Evolutionary conservation across 2,113 vertebrate species (phyloP).

Genomic region (Scalopus aquaticus): DNA sequence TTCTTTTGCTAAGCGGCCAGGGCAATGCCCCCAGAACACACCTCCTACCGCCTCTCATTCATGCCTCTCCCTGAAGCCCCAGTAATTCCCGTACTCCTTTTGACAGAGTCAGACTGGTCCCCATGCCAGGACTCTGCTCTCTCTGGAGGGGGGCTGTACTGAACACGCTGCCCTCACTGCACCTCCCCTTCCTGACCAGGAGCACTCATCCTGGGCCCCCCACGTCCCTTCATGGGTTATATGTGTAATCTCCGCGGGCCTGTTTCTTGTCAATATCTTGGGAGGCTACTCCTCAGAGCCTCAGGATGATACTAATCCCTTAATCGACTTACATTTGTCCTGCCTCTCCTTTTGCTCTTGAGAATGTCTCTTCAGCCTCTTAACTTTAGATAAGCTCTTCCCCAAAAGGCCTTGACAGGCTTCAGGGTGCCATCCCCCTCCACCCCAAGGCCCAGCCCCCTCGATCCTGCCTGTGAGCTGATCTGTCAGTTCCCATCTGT

Average conservation of each 20-base stretch:
- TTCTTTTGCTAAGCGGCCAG: background rate
- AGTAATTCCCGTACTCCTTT: too few species aligned
- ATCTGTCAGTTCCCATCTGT: background rate
- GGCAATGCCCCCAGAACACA: background rate
- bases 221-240: background rate
- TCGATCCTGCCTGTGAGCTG: background rate
- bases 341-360: background rate
- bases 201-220: background rate
- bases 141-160: background rate
- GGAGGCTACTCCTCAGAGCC: background rate
- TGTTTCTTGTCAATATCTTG: fast-evolving
- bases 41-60: too few species aligned
- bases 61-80: background rate
- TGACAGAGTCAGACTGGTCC: background rate
- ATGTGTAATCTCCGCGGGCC: background rate
- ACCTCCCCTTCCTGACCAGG: background rate
- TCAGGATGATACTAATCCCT: background rate
- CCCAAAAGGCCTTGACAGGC: background rate
- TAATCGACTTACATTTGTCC: background rate
- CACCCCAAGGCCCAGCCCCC: background rate
- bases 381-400: background rate
- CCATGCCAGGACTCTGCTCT: fast-evolving
- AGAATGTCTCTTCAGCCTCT: background rate
- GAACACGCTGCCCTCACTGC: fast-evolving
- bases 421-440: background rate